Evolutionary conservation across 2,888 invertebrate genomes (phyloP), one percentile per base, ranked within the genome.

Genomic region (Crossocerus cetratus): DNA sequence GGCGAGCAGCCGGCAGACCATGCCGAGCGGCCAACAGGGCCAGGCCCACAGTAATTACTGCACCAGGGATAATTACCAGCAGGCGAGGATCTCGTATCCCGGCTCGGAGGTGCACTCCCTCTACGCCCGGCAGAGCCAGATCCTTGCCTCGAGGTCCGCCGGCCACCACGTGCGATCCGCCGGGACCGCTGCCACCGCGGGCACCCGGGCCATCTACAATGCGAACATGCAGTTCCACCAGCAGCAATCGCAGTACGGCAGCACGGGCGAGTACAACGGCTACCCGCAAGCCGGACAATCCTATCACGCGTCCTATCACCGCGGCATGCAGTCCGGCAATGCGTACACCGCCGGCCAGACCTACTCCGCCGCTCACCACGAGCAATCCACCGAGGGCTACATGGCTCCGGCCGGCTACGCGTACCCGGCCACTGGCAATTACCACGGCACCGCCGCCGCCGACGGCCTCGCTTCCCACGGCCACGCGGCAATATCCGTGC

Each of bases 251-350:
- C 92, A 92, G 68, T 91, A 92, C 72, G 86, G 79, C 2, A 89
- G 83, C 21, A 78, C 85, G 0, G 84, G 84, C 0, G 90, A 90
- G 20, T 92, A 92, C 84, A 92, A 92, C 71, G 92, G 92, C 14
- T 91, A 91, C 69, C 89, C 92, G 42, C 93, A 93, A 71, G 74
- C 82, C 0, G 91, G 92, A 59, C 88, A 90, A 2, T 91, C 92
- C 73, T 90, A 91, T 74, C 91, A 93, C 72, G 80, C 87, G 2
- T 91, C 89, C 1, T 89, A 90, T 69, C 90, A 90, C 59, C 71
- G 88, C n/a, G 81, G 83, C 58, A 84, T 87, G 76, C 87, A 88
- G 44, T 78, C 76, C n/a, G 81, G 78, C 54, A 83, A 76, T 21
- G 73, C 84, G 8, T 84, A 80, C 63, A 64, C 55, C 45, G 69